A percentile compares a stretch with the other conserved stretches of the same genome.
These are phyloP conservation scores for Urocitellus parryii DNA, from an alignment of 2,113 vertebrate genomes.

Conservation along the genomic window DNA sequence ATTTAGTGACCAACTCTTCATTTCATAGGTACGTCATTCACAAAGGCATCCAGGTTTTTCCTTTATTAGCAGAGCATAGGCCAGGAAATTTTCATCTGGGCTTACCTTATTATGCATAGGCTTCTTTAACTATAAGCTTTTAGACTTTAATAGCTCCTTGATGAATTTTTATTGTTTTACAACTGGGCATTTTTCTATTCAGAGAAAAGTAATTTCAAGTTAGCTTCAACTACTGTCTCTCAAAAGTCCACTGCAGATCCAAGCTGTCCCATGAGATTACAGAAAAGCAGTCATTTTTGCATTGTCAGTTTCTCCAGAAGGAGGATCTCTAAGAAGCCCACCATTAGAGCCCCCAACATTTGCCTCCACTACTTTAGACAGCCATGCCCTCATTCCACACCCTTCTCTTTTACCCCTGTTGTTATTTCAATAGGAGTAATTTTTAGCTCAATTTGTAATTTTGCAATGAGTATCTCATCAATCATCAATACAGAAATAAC, in stretches of 20 bases:
- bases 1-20: not conserved
- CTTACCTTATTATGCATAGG: conserved; percentile 16
- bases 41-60: not conserved
- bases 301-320: not conserved
- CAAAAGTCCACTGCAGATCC: not conserved
- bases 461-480: not conserved
- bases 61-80: not conserved
- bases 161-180: not conserved
- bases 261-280: no score
- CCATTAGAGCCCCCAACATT: not conserved
- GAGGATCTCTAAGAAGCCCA: not conserved
- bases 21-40: not conserved
- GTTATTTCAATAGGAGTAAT: not conserved
- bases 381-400: not conserved
- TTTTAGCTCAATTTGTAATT: conserved; percentile 5
- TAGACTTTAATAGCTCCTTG: not conserved
- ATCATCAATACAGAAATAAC: conserved; percentile 23
- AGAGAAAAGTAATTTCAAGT: conserved; percentile 43
- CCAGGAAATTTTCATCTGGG: not conserved
- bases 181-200: not conserved
- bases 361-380: not conserved
- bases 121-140: not conserved
- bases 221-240: not conserved
- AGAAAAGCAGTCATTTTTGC: not conserved
- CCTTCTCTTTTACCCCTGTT: no score